Evolutionary conservation across 2,888 invertebrate species (phyloP), one percentile per base, ranked within the genome.

Genomic region (Cephus spinipes): DNA sequence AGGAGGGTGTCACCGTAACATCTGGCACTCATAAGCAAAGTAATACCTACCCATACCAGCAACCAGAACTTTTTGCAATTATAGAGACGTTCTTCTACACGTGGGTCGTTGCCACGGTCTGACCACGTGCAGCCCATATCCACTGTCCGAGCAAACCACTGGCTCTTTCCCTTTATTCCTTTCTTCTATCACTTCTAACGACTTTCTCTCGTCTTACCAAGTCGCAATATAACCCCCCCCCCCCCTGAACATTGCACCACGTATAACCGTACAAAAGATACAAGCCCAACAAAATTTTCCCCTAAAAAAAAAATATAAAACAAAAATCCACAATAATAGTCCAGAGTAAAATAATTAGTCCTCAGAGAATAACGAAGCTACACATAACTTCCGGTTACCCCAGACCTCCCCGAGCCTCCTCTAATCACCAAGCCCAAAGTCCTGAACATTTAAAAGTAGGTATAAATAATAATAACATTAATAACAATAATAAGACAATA

Each of bases 11-110:
- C 33, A 35, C 69, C 73, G 78, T 40, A 81, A 79, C 81, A 83
- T 81, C 78, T 81, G 81, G 79, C 75, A 75, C 76, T 78, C 75
- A 83, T 81, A 83, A 82, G 78, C 79, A 81, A 82, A 81, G 80
- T 78, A 80, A 82, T 81, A 79, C 74, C 73, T 75, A 71, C 30
- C n/a, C n/a, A 15, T 0, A 69, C 73, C 34, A 68, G 74, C 75
- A 68, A 34, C 55, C 71, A 73, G 75, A 75, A 81, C 78, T 81
- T 83, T 83, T 82, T 81, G 75, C 80, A 83, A 81, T 83, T 83
- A 82, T 81, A 80, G 76, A 83, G 80, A 82, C 80, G 40, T 81
- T 81, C 77, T 75, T 77, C 77, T 68, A 71, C 68, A 71, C 78
- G 73, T 32, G 23, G 73, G n/a, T 68, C 73, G 73, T 69, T 76